A percentile compares a stretch with the other conserved stretches of the same genome.
Evolutionary conservation across 2,113 vertebrate genomes (phyloP).

Genomic region (Panthera tigris): DNA sequence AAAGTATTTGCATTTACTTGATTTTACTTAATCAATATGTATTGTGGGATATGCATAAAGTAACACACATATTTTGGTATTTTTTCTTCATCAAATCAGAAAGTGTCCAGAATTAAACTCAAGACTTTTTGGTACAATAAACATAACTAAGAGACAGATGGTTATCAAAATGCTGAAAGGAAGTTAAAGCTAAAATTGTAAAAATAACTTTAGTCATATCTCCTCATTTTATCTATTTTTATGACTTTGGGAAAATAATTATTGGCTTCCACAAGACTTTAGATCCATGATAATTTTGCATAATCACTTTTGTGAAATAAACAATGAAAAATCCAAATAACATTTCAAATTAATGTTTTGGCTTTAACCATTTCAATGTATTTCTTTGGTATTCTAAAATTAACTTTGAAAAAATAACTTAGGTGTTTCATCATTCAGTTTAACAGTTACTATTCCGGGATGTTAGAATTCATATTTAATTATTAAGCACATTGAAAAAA

Average conservation of each 20-base stretch:
- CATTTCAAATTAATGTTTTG: slow-evolving; percentile 42
- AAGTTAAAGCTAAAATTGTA: neutral
- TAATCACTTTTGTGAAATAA: slow-evolving; percentile 45
- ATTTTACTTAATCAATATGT: slow-evolving; percentile 41
- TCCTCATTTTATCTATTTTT: slow-evolving; percentile 22
- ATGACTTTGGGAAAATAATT: slow-evolving; percentile 52
- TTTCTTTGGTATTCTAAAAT: slow-evolving; percentile 71
- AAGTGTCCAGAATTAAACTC: neutral
- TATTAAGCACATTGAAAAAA: slow-evolving; percentile 79
- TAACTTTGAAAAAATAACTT: slow-evolving; percentile 61
- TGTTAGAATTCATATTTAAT: slow-evolving; percentile 72
- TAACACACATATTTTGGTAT: neutral
- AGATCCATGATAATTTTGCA: neutral
- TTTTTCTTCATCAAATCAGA: neutral
- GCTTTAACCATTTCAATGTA: slow-evolving; percentile 62
- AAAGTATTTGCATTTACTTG: slow-evolving; percentile 6
- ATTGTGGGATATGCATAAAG: neutral
- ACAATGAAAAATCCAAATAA: slow-evolving; percentile 20
- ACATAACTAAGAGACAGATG: neutral
- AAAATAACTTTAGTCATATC: slow-evolving; percentile 20
- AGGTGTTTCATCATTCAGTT: slow-evolving; percentile 46
- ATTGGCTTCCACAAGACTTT: neutral
- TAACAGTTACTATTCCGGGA: slow-evolving; percentile 50
- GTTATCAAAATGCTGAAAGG: slow-evolving; percentile 27
- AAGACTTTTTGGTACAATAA: neutral